Conservation (phyloP, 1,140 invertebrate genomes). For the Varroa destructor region DNA sequence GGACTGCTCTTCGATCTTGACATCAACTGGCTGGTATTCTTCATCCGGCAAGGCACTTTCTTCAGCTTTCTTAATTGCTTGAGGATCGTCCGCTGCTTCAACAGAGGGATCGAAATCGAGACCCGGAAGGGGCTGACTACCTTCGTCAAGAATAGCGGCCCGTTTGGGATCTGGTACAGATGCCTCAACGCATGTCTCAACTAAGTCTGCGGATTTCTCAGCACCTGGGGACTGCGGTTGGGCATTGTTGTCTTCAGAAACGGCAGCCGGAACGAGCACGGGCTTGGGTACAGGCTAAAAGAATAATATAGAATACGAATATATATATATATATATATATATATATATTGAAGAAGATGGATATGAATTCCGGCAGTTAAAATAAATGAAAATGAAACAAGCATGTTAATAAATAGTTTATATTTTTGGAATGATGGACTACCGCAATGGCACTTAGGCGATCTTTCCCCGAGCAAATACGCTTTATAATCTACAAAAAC, state of each 20-base stretch:
- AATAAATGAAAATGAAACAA: too few species aligned
- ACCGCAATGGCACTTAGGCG: too few species aligned
- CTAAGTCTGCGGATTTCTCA: not conserved
- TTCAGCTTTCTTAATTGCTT: too few species aligned
- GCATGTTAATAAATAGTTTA: too few species aligned
- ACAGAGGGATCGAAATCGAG: conserved; percentile 14
- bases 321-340: not conserved
- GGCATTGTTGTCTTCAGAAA: conserved; percentile 12
- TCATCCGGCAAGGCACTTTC: not conserved
- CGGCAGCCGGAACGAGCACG: not conserved
- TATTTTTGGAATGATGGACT: too few species aligned
- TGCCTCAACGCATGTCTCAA: not conserved
- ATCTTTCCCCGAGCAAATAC: too few species aligned
- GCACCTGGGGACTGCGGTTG: not conserved
- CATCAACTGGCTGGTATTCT: not conserved
- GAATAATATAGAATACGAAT: not conserved
- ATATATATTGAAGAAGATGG: not conserved
- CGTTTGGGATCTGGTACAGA: too few species aligned
- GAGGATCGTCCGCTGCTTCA: too few species aligned
- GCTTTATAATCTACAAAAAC: too few species aligned
- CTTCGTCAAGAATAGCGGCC: not conserved
- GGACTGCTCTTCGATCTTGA: not conserved
- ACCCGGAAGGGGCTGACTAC: not conserved
- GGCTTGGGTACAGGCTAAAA: conserved; percentile 14
- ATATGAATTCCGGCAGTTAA: too few species aligned